phyloP scores from a whole-genome alignment of 1,140 invertebrate species.

The Saccostrea cuccullata region DNA sequence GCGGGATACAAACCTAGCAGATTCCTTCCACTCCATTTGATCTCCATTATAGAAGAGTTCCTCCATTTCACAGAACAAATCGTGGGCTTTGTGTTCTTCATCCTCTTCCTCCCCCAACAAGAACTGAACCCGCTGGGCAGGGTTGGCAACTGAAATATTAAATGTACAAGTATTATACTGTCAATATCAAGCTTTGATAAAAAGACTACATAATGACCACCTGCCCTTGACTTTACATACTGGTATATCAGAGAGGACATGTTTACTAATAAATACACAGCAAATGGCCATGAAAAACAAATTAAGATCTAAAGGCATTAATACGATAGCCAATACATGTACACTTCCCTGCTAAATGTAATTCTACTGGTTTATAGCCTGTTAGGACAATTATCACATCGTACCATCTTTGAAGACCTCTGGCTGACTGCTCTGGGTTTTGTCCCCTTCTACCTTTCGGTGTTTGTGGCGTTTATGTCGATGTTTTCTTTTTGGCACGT shows the following conservation, averaged over 20 bases:
- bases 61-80: conserved; percentile 94
- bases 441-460: conserved; percentile 40
- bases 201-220: not conserved
- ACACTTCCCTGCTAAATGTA: no score
- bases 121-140: conserved; percentile 86
- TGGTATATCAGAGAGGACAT: not conserved
- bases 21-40: conserved; percentile 93
- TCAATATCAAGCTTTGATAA: not conserved
- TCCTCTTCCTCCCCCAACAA: conserved; percentile 91
- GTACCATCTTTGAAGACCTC: conserved; percentile 21
- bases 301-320: no score
- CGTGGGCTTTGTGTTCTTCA: conserved; percentile 81
- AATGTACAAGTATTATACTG: not conserved
- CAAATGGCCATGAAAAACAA: no score
- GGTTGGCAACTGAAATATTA: conserved; percentile 69
- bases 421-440: conserved; percentile 16
- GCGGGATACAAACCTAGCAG: conserved; percentile 21
- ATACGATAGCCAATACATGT: no score
- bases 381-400: not conserved
- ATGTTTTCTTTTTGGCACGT: conserved; percentile 63
- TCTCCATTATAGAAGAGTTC: conserved; percentile 88
- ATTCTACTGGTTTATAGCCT: not conserved
- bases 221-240: not conserved
- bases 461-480: conserved; percentile 57
- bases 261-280: not conserved